Evolutionary conservation across 2,888 invertebrate species (phyloP).

Genomic region (Glaucopsyche alexis): DNA sequence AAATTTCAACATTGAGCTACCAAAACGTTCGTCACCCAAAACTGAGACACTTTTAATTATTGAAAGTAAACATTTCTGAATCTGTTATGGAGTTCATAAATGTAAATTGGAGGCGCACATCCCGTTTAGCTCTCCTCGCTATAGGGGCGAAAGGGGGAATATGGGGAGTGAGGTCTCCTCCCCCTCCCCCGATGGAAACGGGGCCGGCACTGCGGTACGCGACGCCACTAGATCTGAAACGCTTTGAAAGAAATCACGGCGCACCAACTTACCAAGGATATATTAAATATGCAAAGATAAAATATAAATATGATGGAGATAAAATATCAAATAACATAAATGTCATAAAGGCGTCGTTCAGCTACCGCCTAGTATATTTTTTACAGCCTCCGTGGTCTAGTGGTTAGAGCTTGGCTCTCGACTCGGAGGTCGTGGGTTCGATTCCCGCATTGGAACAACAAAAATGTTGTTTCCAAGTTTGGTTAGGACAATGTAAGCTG

Average conservation of each 20-base stretch:
- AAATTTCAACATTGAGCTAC: neutral
- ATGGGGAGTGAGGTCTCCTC: conserved; percentile 42
- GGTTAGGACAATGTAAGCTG: too few species aligned
- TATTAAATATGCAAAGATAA: conserved; percentile 30
- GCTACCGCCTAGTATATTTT: too few species aligned
- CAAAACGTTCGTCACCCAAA: conserved; percentile 31
- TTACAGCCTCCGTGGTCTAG: too few species aligned
- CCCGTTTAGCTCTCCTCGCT: conserved; percentile 60
- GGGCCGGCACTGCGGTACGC: conserved; percentile 35
- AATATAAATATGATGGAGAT: neutral
- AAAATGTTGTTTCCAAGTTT: too few species aligned
- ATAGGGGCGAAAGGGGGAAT: conserved; percentile 42
- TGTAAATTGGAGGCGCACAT: conserved; percentile 77
- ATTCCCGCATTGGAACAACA: too few species aligned
- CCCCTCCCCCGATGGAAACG: conserved; percentile 30
- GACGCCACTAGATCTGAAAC: conserved; percentile 33
- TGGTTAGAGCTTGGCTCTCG: too few species aligned
- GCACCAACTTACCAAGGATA: conserved; percentile 29
- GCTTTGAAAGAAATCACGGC: conserved; percentile 38
- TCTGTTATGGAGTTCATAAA: conserved; percentile 78
- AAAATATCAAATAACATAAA: too few species aligned
- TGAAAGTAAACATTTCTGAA: conserved; percentile 75
- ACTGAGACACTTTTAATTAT: conserved; percentile 76
- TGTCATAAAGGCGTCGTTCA: too few species aligned
- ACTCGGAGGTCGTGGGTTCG: too few species aligned